Evolutionary conservation across 2,797 vertebrate genomes (phyloP), one percentile per base, ranked within the genome.

Genomic region (Notolabrus celidotus): DNA sequence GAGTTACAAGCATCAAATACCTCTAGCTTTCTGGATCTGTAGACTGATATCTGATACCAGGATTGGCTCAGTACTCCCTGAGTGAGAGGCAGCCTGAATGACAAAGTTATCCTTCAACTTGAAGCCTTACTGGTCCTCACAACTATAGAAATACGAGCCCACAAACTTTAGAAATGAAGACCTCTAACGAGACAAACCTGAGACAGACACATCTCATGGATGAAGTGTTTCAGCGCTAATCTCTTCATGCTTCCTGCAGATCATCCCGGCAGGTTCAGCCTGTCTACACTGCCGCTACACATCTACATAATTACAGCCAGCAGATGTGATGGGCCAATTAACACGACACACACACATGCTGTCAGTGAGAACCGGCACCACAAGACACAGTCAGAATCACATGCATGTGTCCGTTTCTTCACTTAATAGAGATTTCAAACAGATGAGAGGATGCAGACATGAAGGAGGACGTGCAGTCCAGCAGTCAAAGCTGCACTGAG

Each of bases 241-340:
- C n/a, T n/a, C 52, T n/a, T 62, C 12, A 0, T 22, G 49, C 46
- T 47, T 47, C 10, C 39, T 41, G 10, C 34, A 4, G 38, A 55
- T 71, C 54, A 47, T 51, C 36, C 46, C 17, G 39, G 62, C 20
- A 0, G 0, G 1, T 59, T 52, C 4, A 10, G 43, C 53, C 53
- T 38, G 51, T 71, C 62, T 50, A 49, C 64, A 4, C 49, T 9
- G 2, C 65, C 19, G 9, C 17, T 15, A 17, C 65, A 70, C 56
- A n/a, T n/a, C 27, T 10, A 6, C 64, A n/a, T 71, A 51, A 68
- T 80, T 68, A 77, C 62, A 74, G 41, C 11, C 54, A 38, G 63
- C 67, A 71, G 67, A 66, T 63, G 71, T 66, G 77, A 65, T 12
- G 51, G 59, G 50, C 54, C 55, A 77, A 65, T 84, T 74, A 80